Evolutionary conservation across 2,113 vertebrate genomes (phyloP).

Genomic region (Microcebus murinus): DNA sequence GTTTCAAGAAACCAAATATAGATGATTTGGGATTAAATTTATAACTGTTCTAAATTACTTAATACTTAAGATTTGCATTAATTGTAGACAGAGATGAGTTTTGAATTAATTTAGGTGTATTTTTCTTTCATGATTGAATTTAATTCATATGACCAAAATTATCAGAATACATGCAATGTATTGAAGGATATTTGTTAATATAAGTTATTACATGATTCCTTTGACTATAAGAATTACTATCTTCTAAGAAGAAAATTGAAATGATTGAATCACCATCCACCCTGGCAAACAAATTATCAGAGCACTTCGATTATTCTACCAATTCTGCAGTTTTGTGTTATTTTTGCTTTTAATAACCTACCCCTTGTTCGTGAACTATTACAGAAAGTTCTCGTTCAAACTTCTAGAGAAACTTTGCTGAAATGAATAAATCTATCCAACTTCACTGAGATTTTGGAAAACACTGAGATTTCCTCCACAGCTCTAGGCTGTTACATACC

Average conservation of each 20-base stretch:
- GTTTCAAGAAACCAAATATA: background rate
- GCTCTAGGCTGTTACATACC: background rate
- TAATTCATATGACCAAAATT: background rate
- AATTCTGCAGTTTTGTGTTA: background rate
- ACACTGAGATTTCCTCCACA: background rate
- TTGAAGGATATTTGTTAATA: background rate
- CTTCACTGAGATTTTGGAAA: background rate
- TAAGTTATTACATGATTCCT: background rate
- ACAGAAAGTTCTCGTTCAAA: slow-evolving; percentile 32
- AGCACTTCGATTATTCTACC: background rate
- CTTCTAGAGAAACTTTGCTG: slow-evolving; percentile 17
- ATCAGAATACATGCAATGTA: background rate
- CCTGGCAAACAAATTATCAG: background rate
- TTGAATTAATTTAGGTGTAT: background rate
- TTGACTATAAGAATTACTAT: background rate
- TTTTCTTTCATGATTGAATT: background rate
- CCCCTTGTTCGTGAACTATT: slow-evolving; percentile 16
- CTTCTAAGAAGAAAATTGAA: background rate
- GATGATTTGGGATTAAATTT: background rate
- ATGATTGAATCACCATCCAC: background rate
- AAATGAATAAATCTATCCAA: background rate
- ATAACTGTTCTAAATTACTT: background rate
- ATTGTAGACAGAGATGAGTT: background rate
- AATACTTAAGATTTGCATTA: background rate
- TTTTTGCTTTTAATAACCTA: slow-evolving; percentile 38